phyloP scores from a whole-genome alignment of 1,140 invertebrate species.

The Musca vetustissima region DNA sequence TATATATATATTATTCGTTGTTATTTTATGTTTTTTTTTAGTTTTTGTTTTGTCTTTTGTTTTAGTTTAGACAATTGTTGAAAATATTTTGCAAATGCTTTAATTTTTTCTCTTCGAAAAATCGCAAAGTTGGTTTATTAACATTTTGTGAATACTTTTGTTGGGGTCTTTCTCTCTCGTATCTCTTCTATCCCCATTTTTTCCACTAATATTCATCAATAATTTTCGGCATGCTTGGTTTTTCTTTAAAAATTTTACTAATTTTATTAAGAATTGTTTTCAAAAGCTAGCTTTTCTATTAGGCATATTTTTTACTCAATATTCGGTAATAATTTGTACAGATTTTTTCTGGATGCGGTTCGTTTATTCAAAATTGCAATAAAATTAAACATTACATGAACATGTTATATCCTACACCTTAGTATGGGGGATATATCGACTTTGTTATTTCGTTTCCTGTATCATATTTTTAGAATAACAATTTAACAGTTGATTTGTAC shows the following conservation, averaged over 20 bases:
- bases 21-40: neutral
- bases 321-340: too few species aligned
- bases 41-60: neutral
- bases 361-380: too few species aligned
- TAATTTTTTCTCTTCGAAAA: neutral
- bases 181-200: neutral
- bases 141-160: constrained; percentile 4
- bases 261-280: neutral
- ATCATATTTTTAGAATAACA: too few species aligned
- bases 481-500: too few species aligned
- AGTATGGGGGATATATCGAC: too few species aligned
- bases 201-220: constrained; percentile 5
- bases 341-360: too few species aligned
- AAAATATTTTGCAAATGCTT: constrained; percentile 19
- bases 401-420: too few species aligned
- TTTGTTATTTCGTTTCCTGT: too few species aligned
- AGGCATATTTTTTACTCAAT: constrained; percentile 15
- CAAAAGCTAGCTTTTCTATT: too few species aligned
- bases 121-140: neutral
- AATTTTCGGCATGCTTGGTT: constrained; percentile 10
- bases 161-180: neutral
- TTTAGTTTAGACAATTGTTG: constrained; percentile 17
- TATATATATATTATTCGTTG: constrained; percentile 9
- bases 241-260: neutral
- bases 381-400: too few species aligned